phyloP scores from a whole-genome alignment of 2,888 invertebrate genomes.

The Brenthis ino region DNA sequence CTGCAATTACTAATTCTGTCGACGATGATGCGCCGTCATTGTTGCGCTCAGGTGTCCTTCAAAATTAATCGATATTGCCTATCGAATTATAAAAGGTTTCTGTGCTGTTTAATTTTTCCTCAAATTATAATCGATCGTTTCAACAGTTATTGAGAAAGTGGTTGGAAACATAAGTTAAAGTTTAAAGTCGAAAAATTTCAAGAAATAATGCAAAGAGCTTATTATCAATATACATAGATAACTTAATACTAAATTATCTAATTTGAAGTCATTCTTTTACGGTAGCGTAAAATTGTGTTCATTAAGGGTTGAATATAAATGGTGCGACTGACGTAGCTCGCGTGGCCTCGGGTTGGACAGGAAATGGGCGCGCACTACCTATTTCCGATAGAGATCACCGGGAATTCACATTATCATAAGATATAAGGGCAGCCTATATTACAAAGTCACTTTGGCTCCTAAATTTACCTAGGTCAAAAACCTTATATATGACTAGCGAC shows the following conservation, averaged over 20 bases:
- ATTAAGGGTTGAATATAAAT: slow-evolving; percentile 20
- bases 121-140: not conserved
- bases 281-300: not conserved
- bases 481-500: too few species aligned
- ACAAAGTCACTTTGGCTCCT: not conserved
- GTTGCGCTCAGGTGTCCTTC: slow-evolving; percentile 20
- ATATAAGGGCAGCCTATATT: not conserved
- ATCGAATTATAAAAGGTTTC: slow-evolving; percentile 13
- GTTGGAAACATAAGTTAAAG: too few species aligned
- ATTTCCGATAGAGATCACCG: slow-evolving; percentile 38
- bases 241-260: too few species aligned
- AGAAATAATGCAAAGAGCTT: too few species aligned
- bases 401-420: slow-evolving; percentile 11
- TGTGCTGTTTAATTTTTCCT: slow-evolving; percentile 4
- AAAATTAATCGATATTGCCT: slow-evolving; percentile 19
- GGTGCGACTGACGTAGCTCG: slow-evolving; percentile 11
- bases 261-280: not conserved
- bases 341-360: slow-evolving; percentile 32
- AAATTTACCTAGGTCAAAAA: too few species aligned
- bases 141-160: not conserved
- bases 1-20: slow-evolving; percentile 8
- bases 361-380: slow-evolving; percentile 40
- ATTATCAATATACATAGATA: too few species aligned
- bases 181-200: too few species aligned
- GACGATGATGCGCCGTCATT: slow-evolving; percentile 10